Evolutionary conservation across 2,113 vertebrate species (phyloP).

Genomic region (Channa maculata): DNA sequence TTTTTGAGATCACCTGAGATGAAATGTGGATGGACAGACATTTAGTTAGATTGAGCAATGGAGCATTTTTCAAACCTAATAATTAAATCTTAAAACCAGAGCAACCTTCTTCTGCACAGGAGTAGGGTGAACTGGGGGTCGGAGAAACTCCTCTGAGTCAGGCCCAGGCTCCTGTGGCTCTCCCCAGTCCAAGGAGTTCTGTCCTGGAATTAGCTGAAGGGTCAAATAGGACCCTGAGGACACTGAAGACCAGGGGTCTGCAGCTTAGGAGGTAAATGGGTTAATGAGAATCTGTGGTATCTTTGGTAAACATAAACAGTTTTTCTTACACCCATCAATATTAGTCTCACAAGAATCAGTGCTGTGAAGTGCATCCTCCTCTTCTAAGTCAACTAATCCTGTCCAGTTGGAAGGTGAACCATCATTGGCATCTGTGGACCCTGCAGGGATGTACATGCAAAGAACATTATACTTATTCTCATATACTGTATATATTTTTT

Average conservation of each 20-base stretch:
- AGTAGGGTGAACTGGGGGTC: conserved; percentile 58
- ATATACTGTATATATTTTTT: not conserved
- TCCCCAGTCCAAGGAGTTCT: conserved; percentile 75
- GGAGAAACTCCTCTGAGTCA: conserved; percentile 65
- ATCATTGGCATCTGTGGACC: conserved; percentile 9
- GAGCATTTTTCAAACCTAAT: not conserved
- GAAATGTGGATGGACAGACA: not conserved
- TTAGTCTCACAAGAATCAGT: conserved; percentile 56
- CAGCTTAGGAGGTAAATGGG: conserved; percentile 26
- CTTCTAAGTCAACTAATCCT: conserved; percentile 75
- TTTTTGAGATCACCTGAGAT: conserved; percentile 71
- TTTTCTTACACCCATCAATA: not conserved
- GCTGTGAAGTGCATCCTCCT: conserved; percentile 44
- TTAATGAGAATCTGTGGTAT: conserved; percentile 2
- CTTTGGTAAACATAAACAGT: not conserved
- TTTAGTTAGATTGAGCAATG: not conserved
- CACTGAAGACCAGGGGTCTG: conserved; percentile 74
- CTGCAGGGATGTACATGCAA: conserved; percentile 8
- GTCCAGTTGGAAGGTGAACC: conserved; percentile 75
- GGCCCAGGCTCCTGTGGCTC: conserved; percentile 64
- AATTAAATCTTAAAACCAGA: not conserved
- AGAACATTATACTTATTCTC: not conserved
- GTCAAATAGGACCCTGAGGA: conserved; percentile 68
- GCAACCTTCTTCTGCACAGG: conserved; percentile 73
- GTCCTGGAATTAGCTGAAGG: conserved; percentile 66